Evolutionary conservation across 2,113 vertebrate genomes (phyloP), one percentile per base, ranked within the genome.

Genomic region (Calypte anna): DNA sequence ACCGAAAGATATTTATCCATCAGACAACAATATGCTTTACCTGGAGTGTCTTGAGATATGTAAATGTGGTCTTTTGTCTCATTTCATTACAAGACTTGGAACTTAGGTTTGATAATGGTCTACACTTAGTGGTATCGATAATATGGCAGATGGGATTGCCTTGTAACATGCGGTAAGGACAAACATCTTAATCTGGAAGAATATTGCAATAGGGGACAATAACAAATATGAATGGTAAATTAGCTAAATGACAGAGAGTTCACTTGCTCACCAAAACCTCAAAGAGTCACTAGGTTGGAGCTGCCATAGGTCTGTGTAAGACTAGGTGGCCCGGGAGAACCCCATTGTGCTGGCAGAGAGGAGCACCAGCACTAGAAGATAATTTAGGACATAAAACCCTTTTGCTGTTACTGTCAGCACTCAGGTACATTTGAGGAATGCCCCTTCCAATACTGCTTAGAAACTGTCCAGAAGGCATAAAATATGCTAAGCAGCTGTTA

Each of bases 401-500:
- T 83, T 31, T 77, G 69, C 57, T 91, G 15, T 61, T 82, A 36
- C 70, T 91, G 55, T 54, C 30, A 43, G 27, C 75, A 54, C 36
- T 40, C 25, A 13, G 70, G 58, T 82, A 73, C 9, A 0, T 33
- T 69, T 58, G 40, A 73, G 59, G 51, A 84, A 66, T 81, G 9
- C 14, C 70, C 30, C 69, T 93, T 74, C 78, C 18, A 44, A n/a
- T 55, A 40, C n/a, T 68, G 51, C 57, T 21, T 44, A 62, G 88
- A 91, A 96, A 72, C 68, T 67, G 73, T 74, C 63, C 80, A 88
- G 90, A 87, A 86, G 75, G 62, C 68, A 88, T 88, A 86, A 92
- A 91, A 82, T 88, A 86, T 6, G 43, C 82, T 80, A 83, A 96
- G 91, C 55, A 78, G 36, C n/a, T 81, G 48, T 67, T 93, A 90